Conservation (phyloP, 2,888 invertebrate genomes). For the Ischnus inquisitorius region DNA sequence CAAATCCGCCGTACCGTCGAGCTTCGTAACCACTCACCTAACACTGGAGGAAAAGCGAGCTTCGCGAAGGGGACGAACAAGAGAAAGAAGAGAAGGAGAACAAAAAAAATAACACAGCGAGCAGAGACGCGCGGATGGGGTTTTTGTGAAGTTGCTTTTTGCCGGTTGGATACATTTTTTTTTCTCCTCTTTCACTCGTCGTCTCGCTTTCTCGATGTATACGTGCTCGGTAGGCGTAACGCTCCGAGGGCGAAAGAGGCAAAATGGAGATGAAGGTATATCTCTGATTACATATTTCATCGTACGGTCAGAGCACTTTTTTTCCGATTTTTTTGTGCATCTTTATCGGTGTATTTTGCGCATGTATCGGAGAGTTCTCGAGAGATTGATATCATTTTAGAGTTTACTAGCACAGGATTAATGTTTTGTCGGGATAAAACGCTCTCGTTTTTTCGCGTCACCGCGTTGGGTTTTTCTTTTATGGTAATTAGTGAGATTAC, state of each 20-base stretch:
- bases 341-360: conserved; percentile 38
- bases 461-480: background rate
- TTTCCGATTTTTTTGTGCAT: conserved; percentile 43
- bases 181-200: conserved; percentile 42
- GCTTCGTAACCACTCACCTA: conserved; percentile 53
- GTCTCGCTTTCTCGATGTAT: conserved; percentile 53
- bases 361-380: conserved; percentile 20
- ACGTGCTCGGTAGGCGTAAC: conserved; percentile 69
- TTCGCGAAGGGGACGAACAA: conserved; percentile 12
- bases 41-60: conserved; percentile 47
- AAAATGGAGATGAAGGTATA: conserved; percentile 65
- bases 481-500: background rate
- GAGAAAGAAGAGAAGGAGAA: conserved; percentile 49
- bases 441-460: background rate
- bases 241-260: conserved; percentile 50
- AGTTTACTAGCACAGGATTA: conserved; percentile 26
- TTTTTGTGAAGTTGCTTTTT: conserved; percentile 71
- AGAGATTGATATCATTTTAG: conserved; percentile 42
- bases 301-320: conserved; percentile 50
- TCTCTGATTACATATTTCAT: conserved; percentile 65
- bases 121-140: conserved; percentile 58
- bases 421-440: background rate
- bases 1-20: conserved; percentile 62
- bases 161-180: conserved; percentile 66
- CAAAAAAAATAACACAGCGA: conserved; percentile 47